phyloP scores from a whole-genome alignment of 2,797 vertebrate species.

The Schizothorax lantsangensis region DNA sequence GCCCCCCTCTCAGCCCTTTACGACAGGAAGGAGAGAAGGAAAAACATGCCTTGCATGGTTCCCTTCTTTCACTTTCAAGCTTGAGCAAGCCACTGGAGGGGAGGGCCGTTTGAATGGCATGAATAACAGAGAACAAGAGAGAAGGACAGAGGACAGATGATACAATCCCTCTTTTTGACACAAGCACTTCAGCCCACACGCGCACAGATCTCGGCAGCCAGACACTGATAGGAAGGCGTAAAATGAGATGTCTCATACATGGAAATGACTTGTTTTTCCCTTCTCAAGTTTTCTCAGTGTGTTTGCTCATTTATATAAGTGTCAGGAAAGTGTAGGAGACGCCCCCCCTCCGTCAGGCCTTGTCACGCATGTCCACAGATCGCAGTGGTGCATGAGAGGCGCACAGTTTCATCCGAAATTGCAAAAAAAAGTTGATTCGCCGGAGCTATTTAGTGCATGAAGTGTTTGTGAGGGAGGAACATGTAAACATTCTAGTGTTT shows the following conservation, averaged over 20 bases:
- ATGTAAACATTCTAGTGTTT: constrained; percentile 49
- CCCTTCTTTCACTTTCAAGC: constrained; percentile 65
- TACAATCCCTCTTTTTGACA: constrained; percentile 69
- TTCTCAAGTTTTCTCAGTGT: constrained; percentile 55
- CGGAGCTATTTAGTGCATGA: constrained; percentile 32
- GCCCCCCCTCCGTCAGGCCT: constrained; percentile 25
- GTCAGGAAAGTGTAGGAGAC: constrained; percentile 49
- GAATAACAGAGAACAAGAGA: constrained; percentile 62
- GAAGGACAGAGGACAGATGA: constrained; percentile 63
- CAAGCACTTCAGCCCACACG: constrained; percentile 60
- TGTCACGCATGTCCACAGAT: constrained; percentile 48
- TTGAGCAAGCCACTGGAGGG: constrained; percentile 63
- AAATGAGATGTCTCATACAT: constrained; percentile 69
- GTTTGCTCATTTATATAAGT: constrained; percentile 62
- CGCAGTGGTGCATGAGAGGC: constrained; percentile 31
- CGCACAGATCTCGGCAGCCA: constrained; percentile 58
- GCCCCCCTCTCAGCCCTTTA: constrained; percentile 59
- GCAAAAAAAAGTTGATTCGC: constrained; percentile 33
- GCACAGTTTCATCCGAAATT: constrained; percentile 20
- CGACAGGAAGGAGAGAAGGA: constrained; percentile 56
- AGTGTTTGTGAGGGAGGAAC: constrained; percentile 32
- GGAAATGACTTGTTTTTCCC: constrained; percentile 63
- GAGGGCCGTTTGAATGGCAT: constrained; percentile 62
- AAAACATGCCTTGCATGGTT: constrained; percentile 64
- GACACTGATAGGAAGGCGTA: constrained; percentile 64